These are phyloP conservation scores for Molossus alvarezi DNA, from an alignment of 2,797 vertebrate genomes.

Conservation along the genomic window DNA sequence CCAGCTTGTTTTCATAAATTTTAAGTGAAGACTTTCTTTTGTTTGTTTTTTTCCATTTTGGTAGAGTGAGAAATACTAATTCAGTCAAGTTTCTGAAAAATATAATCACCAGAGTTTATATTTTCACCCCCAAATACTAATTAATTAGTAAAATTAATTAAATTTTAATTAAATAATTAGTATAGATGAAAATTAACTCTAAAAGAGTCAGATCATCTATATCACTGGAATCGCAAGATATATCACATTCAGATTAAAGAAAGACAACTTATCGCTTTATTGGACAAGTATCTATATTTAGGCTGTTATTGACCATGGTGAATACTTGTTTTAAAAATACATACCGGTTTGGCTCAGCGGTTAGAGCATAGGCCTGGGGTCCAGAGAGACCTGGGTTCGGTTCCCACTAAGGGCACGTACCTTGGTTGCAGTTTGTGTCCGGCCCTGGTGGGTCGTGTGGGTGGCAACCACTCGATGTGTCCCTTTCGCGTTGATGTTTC, in stretches of 20 bases:
- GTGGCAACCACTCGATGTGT: no score
- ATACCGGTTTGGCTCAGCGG: neutral
- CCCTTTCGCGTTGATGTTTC: no score
- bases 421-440: no score
- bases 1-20: neutral
- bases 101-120: neutral
- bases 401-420: no score
- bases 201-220: neutral
- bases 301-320: neutral
- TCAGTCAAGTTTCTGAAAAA: neutral
- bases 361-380: no score
- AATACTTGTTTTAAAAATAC: neutral
- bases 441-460: no score
- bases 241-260: neutral
- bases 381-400: no score
- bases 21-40: neutral
- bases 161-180: slow-evolving; percentile 1
- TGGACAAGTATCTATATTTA: neutral
- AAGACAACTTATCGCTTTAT: neutral
- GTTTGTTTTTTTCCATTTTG: slow-evolving; percentile 39
- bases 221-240: neutral
- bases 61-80: neutral
- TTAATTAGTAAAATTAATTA: neutral
- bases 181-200: slow-evolving; percentile 23
- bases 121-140: slow-evolving; percentile 8